These are phyloP conservation scores for Cephus spinipes DNA, from an alignment of 2,888 invertebrate species.

Conservation along the genomic window DNA sequence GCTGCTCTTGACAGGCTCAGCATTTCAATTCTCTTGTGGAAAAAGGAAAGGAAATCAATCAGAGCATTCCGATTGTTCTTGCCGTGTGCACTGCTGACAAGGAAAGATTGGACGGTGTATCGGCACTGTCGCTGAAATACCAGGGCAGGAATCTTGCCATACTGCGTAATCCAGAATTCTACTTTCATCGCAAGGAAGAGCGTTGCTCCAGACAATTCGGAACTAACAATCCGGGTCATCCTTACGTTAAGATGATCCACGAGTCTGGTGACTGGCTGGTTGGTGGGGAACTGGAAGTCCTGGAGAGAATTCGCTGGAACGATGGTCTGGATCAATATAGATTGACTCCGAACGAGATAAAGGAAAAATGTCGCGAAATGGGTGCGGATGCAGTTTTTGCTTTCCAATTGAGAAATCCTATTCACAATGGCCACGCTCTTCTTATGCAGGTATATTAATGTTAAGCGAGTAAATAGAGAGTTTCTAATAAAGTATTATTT, in stretches of 20 bases:
- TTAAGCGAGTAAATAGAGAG: not conserved
- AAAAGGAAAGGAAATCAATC: slow-evolving; percentile 80
- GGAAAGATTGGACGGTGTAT: slow-evolving; percentile 74
- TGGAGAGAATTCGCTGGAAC: slow-evolving; percentile 88
- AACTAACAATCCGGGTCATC: slow-evolving; percentile 85
- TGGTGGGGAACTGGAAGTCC: slow-evolving; percentile 92
- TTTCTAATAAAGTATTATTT: not conserved
- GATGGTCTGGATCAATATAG: slow-evolving; percentile 95
- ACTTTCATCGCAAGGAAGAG: slow-evolving; percentile 92
- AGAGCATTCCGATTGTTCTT: slow-evolving; percentile 94
- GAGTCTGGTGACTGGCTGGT: slow-evolving; percentile 94
- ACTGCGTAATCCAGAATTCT: slow-evolving; percentile 89
- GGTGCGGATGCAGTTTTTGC: slow-evolving; percentile 97
- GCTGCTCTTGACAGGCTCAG: slow-evolving; percentile 71
- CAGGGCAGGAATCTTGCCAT: slow-evolving; percentile 78
- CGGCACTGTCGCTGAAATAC: slow-evolving; percentile 75
- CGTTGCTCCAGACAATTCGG: slow-evolving; percentile 93
- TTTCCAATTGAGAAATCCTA: slow-evolving; percentile 94
- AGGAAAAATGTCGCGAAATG: slow-evolving; percentile 80
- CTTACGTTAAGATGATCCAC: slow-evolving; percentile 91
- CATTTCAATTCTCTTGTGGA: slow-evolving; percentile 90
- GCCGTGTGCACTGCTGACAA: slow-evolving; percentile 80
- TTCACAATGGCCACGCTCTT: slow-evolving; percentile 97
- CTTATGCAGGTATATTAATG: slow-evolving; percentile 79
- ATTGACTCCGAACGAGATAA: slow-evolving; percentile 91